phyloP scores from a whole-genome alignment of 2,113 vertebrate species.

The Nerophis lumbriciformis region DNA sequence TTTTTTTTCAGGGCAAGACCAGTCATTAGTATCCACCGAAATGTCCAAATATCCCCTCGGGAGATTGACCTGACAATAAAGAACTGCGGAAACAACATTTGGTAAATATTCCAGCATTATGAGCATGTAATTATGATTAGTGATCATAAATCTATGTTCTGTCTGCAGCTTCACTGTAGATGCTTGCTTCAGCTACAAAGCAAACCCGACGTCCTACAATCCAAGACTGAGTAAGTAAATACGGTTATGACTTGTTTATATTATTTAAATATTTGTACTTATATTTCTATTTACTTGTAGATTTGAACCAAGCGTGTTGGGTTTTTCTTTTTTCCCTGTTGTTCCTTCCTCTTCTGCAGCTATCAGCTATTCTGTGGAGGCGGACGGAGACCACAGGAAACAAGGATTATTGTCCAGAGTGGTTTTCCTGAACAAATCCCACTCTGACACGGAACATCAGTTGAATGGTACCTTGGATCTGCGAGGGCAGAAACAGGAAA shows the following conservation, averaged over 20 bases:
- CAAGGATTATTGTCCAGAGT: slow-evolving; percentile 78
- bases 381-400: slow-evolving; percentile 79
- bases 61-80: slow-evolving; percentile 69
- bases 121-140: slow-evolving; percentile 5
- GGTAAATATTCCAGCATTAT: slow-evolving; percentile 65
- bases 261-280: background rate
- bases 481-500: slow-evolving; percentile 71
- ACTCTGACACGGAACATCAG: slow-evolving; percentile 67
- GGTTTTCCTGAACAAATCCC: slow-evolving; percentile 68
- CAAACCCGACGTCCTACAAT: slow-evolving; percentile 78
- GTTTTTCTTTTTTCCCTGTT: background rate
- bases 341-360: slow-evolving; percentile 55
- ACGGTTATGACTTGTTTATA: background rate
- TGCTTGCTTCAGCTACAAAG: slow-evolving; percentile 84
- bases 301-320: background rate
- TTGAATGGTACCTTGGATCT: slow-evolving; percentile 75
- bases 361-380: slow-evolving; percentile 78
- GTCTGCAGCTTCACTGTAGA: slow-evolving; percentile 79
- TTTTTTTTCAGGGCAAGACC: slow-evolving; percentile 78
- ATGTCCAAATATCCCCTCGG: slow-evolving; percentile 77
- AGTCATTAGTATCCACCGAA: slow-evolving; percentile 81
- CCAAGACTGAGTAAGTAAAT: slow-evolving; percentile 80
- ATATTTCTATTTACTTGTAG: background rate
- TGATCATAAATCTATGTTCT: slow-evolving; percentile 15
- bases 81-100: slow-evolving; percentile 75